A percentile compares a stretch with the other conserved stretches of the same genome.
Evolutionary conservation across 64 coral and sea anemone genomes (phyloP).

Genomic region (Orbicella faveolata): DNA sequence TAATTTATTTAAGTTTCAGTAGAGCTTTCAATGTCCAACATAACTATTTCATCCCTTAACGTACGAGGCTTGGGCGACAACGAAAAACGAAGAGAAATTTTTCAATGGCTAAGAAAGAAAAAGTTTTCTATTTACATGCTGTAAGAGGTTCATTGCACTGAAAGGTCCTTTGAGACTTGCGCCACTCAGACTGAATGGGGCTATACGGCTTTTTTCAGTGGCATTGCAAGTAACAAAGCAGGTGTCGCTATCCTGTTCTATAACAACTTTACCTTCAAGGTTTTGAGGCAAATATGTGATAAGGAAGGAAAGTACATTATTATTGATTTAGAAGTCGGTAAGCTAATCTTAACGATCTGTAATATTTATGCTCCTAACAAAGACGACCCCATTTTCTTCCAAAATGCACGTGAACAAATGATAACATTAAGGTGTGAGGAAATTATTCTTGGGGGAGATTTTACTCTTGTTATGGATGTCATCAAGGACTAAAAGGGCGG

Average conservation of each 20-base stretch:
- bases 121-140: constrained; percentile 15
- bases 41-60: constrained; percentile 28
- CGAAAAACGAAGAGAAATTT: constrained; percentile 30
- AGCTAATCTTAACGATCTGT: background rate
- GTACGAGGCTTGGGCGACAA: constrained; percentile 10
- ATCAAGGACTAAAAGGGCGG: constrained; percentile 12
- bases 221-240: background rate
- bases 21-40: constrained; percentile 9
- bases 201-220: background rate
- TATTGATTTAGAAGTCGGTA: constrained; percentile 10
- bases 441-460: constrained; percentile 13
- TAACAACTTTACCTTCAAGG: constrained; percentile 38
- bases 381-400: background rate
- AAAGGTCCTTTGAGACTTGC: background rate
- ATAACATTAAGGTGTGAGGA: constrained; percentile 9
- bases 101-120: constrained; percentile 40
- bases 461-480: constrained; percentile 31
- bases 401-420: background rate
- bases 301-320: constrained; percentile 19
- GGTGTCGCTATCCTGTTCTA: constrained; percentile 32
- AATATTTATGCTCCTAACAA: constrained; percentile 26
- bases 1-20: background rate
- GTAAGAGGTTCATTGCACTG: constrained; percentile 23
- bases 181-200: no score
- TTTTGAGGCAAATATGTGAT: background rate